Conservation (phyloP, 2,797 vertebrate genomes). For the Gallinago nigripennis region DNA sequence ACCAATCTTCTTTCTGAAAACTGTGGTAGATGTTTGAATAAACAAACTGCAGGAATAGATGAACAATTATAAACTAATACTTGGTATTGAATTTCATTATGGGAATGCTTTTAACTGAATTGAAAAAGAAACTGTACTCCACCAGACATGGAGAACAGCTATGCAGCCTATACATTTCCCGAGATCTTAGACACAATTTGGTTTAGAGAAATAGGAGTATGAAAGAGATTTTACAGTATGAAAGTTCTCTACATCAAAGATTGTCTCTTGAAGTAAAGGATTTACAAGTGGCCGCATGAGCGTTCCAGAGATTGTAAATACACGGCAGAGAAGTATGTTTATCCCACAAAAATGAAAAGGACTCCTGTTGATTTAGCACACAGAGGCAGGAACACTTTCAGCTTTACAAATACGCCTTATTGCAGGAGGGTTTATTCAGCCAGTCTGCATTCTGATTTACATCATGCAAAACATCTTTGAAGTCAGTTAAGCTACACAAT, state of each 20-base stretch:
- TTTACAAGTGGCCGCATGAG: not conserved
- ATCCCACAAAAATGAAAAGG: not conserved
- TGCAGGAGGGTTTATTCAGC: not conserved
- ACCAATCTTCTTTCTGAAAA: not conserved
- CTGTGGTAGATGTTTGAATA: not conserved
- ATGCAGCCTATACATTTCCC: not conserved
- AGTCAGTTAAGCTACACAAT: not conserved
- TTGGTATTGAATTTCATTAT: not conserved
- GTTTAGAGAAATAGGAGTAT: not conserved
- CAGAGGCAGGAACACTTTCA: constrained; percentile 7
- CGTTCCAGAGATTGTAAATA: not conserved
- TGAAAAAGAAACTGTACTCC: not conserved
- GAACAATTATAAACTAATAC: not conserved
- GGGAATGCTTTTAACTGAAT: not conserved
- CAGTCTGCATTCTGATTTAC: not conserved
- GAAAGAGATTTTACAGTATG: not conserved
- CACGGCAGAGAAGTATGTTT: not conserved
- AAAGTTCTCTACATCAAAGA: not conserved
- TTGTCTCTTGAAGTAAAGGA: not conserved
- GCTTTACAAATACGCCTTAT: not conserved
- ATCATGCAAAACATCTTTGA: not conserved
- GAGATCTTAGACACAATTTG: not conserved
- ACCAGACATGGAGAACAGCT: not conserved
- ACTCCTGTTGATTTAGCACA: not conserved
- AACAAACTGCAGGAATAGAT: not conserved